phyloP scores from a whole-genome alignment of 1,140 invertebrate species.

The Drosophila murphyi region DNA sequence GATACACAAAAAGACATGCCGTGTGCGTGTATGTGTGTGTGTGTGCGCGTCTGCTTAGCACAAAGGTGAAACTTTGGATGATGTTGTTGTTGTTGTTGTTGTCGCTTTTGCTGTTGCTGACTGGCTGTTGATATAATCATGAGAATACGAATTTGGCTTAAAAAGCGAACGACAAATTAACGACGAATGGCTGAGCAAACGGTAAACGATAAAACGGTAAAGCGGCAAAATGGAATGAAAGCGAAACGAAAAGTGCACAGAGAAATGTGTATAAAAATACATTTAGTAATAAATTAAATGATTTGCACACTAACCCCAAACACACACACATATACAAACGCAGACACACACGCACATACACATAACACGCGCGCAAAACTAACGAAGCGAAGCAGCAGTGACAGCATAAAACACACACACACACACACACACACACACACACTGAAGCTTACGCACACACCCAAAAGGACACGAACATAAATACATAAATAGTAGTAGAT shows the following conservation, averaged over 20 bases:
- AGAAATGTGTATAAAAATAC: conserved; percentile 72
- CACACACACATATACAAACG: conserved; percentile 16
- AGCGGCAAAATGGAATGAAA: conserved; percentile 42
- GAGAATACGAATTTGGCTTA: conserved; percentile 65
- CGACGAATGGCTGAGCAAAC: conserved; percentile 37
- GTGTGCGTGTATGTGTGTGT: conserved; percentile 33
- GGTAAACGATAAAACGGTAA: conserved; percentile 12
- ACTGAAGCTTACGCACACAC: neutral
- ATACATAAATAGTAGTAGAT: conserved; percentile 58
- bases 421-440: conserved; percentile 19
- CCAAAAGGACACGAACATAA: conserved; percentile 54
- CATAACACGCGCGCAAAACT: conserved; percentile 77
- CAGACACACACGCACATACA: conserved; percentile 9
- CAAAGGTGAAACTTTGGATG: conserved; percentile 72
- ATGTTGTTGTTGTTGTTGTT: conserved; percentile 47
- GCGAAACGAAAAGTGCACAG: conserved; percentile 55
- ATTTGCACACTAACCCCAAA: conserved; percentile 74
- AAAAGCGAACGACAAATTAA: conserved; percentile 75
- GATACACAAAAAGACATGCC: conserved; percentile 79
- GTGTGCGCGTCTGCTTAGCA: conserved; percentile 44
- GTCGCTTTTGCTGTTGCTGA: conserved; percentile 1
- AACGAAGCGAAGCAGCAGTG: conserved; percentile 58
- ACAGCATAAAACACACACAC: conserved; percentile 55
- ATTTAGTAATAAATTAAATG: conserved; percentile 79
- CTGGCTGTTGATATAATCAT: conserved; percentile 63